A percentile compares a stretch with the other conserved stretches of the same genome.
Evolutionary conservation across 2,888 invertebrate genomes (phyloP).

Genomic region (Diaperis boleti): DNA sequence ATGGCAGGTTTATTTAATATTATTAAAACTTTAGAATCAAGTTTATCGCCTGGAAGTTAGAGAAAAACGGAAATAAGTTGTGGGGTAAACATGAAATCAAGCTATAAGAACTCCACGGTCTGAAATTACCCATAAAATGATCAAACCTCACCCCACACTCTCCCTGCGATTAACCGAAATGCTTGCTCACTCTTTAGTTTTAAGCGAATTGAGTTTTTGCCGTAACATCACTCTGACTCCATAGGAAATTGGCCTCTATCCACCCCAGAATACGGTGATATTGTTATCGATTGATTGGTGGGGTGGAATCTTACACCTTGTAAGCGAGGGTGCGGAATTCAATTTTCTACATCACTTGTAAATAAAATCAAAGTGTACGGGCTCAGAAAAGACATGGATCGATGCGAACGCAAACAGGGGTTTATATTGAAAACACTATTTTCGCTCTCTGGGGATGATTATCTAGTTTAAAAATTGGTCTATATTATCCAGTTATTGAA

Average conservation of each 20-base stretch:
- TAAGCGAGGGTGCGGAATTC: constrained; percentile 64
- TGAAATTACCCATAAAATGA: constrained; percentile 41
- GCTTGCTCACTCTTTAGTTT: constrained; percentile 54
- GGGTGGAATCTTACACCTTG: constrained; percentile 61
- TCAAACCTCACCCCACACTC: constrained; percentile 40
- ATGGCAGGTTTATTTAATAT: too few relatives aligned
- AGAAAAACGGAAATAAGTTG: too few relatives aligned
- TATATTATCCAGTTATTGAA: too few relatives aligned
- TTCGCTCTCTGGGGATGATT: background rate
- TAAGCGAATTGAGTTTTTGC: constrained; percentile 61
- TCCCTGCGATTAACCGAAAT: constrained; percentile 51
- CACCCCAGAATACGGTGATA: constrained; percentile 34
- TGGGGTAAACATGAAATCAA: constrained; percentile 38
- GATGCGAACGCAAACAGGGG: constrained; percentile 47
- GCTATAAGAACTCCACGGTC: constrained; percentile 33
- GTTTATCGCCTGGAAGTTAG: too few relatives aligned
- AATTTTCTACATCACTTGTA: constrained; percentile 68
- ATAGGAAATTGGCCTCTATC: constrained; percentile 33
- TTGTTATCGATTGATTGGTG: constrained; percentile 59
- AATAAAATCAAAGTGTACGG: constrained; percentile 66
- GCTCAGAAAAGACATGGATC: constrained; percentile 56
- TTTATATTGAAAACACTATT: constrained; percentile 23
- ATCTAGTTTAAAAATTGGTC: background rate
- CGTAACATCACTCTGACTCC: constrained; percentile 46
- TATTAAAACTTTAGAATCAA: too few relatives aligned